Evolutionary conservation across 2,888 invertebrate species (phyloP).

Genomic region (Tipula lateralis): DNA sequence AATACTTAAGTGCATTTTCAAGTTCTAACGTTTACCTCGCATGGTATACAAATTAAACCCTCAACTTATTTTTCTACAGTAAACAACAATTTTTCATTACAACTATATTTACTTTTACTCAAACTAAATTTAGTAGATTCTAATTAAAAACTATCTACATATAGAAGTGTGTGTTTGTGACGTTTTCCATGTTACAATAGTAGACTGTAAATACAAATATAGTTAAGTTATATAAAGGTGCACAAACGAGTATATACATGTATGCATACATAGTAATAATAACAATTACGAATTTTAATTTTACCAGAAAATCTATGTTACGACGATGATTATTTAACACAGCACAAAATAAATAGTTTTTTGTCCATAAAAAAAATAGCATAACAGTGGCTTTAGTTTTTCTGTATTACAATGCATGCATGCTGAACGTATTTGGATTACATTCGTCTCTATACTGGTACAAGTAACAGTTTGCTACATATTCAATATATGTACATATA

Average conservation of each 20-base stretch:
- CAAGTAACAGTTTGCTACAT: not conserved
- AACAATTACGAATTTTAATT: not conserved
- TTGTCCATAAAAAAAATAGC: not conserved
- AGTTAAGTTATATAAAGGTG: not conserved
- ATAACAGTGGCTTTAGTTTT: not conserved
- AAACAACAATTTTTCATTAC: not conserved
- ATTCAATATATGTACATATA: not conserved
- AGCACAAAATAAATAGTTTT: not conserved
- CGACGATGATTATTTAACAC: not conserved
- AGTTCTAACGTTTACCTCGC: not conserved
- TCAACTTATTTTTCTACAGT: not conserved
- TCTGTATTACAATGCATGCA: not conserved
- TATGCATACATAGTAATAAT: not conserved
- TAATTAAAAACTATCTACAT: not conserved
- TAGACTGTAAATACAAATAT: not conserved
- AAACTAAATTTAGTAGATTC: not conserved
- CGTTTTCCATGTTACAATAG: not conserved
- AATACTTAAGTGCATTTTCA: no score
- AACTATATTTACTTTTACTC: not conserved
- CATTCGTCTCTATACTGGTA: not conserved
- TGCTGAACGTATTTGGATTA: not conserved
- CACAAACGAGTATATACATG: not conserved
- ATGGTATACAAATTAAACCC: not conserved
- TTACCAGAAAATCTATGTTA: not conserved
- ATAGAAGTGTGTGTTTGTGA: no score